A percentile compares a stretch with the other conserved stretches of the same genome.
phyloP scores from a whole-genome alignment of 1,140 invertebrate genomes.

The Megalopta genalis region DNA sequence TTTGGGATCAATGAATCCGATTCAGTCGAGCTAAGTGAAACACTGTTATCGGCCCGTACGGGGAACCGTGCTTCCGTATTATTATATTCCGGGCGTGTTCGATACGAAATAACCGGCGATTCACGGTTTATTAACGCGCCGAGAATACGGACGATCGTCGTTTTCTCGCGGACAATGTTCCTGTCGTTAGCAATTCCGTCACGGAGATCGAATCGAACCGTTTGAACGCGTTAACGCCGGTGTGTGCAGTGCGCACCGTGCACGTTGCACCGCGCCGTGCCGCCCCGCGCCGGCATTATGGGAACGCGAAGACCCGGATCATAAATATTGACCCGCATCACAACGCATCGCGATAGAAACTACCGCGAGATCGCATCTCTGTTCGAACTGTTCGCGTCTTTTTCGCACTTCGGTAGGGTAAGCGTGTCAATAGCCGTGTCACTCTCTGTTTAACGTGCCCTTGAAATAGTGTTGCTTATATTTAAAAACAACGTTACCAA shows the following conservation, averaged over 20 bases:
- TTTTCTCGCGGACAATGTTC: slow-evolving; percentile 8
- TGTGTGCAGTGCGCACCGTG: no score
- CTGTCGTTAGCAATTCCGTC: slow-evolving; percentile 31
- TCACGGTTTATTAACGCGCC: slow-evolving; percentile 35
- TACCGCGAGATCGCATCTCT: background rate
- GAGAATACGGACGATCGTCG: background rate
- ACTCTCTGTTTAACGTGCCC: no score
- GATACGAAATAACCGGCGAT: slow-evolving; percentile 30
- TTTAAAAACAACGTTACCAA: no score
- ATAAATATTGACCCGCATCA: background rate
- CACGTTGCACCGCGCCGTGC: no score
- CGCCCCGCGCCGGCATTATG: no score
- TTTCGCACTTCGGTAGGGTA: no score
- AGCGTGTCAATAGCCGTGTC: no score
- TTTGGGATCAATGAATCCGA: slow-evolving; percentile 7
- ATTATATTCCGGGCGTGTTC: slow-evolving; percentile 31
- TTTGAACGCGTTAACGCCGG: no score
- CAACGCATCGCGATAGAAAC: background rate
- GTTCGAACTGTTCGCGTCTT: no score
- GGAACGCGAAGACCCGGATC: background rate
- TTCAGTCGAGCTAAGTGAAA: slow-evolving; percentile 1
- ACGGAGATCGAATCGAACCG: slow-evolving; percentile 23
- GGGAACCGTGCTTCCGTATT: background rate
- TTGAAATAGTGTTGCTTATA: no score
- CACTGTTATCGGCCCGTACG: slow-evolving; percentile 9